Evolutionary conservation across 2,888 invertebrate species (phyloP), one percentile per base, ranked within the genome.

Genomic region (Trypoxylon attenuatum): DNA sequence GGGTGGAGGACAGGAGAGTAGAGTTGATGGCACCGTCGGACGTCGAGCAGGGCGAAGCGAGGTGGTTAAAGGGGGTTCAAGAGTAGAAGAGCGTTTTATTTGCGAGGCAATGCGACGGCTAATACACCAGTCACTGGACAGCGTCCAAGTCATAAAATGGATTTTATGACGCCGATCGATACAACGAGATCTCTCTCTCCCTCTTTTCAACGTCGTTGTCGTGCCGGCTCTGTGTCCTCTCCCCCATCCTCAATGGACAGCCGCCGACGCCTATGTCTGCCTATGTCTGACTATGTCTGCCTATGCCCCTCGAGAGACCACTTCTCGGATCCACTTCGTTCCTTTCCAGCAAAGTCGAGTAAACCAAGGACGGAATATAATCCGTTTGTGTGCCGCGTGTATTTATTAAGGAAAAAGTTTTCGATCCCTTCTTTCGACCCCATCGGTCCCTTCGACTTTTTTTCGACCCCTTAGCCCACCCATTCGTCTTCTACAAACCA

Each of bases 61-160:
- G 77, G 63, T 74, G 77, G 77, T 77, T 77, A 77, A 75, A 75
- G 79, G 80, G 78, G 79, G 75, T 78, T 81, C 78, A 80, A 77
- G 81, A 81, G 81, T 80, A 78, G 82, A 77, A 81, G 81, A 82
- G 83, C 80, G 79, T 84, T 85, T 84, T 85, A 85, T 85, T 85
- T 83, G 84, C 82, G 81, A 84, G 84, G 82, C 84, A 84, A 83
- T 83, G 82, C 84, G 82, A 84, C 79, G 84, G 83, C 85, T 86
- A 86, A 86, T 86, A 84, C 82, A 85, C 83, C 84, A 83, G 84
- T 85, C 84, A 85, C 85, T 86, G 85, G 85, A 86, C 85, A 84
- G 79, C 81, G 85, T 85, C 85, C 85, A 85, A 85, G 84, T 85
- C 85, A 84, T 84, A 85, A 85, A 84, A 83, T 83, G 82, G 82